Conservation (phyloP, 2,888 invertebrate species). For the Chalcosyrphus nemorum region DNA sequence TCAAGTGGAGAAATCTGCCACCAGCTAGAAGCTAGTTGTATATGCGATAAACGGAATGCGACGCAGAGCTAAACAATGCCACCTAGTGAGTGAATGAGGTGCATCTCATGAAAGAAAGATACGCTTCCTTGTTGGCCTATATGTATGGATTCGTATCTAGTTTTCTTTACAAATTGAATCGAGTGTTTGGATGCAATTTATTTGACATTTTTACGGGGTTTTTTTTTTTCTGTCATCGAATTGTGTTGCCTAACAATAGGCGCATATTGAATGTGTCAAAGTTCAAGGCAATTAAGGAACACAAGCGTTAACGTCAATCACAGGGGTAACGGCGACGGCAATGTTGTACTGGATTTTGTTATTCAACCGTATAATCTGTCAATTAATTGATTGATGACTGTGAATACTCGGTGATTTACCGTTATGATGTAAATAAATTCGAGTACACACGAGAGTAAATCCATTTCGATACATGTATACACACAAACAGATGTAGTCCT, state of each 20-base stretch:
- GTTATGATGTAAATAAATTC: conserved; percentile 10
- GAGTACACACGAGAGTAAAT: background rate
- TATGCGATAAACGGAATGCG: background rate
- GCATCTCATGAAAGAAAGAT: background rate
- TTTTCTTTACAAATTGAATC: conserved; percentile 20
- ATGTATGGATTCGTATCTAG: too few species aligned
- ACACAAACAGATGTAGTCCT: too few species aligned
- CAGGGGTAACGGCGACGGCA: too few species aligned
- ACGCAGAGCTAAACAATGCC: conserved; percentile 23
- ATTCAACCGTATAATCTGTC: conserved; percentile 1
- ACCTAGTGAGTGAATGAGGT: conserved; percentile 22
- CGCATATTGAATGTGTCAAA: background rate
- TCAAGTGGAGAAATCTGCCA: conserved; percentile 22
- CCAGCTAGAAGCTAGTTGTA: background rate
- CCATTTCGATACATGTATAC: background rate
- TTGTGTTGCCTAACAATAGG: background rate
- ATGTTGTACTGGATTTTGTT: background rate
- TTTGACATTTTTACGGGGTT: background rate
- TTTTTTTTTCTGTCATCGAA: background rate
- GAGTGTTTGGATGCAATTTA: background rate
- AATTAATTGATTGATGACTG: background rate
- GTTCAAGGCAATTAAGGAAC: conserved; percentile 22
- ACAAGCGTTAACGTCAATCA: conserved; percentile 14
- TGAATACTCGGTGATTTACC: background rate
- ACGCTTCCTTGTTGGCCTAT: conserved; percentile 14